Evolutionary conservation across 2,888 invertebrate species (phyloP).

Genomic region (Ceramica pisi): DNA sequence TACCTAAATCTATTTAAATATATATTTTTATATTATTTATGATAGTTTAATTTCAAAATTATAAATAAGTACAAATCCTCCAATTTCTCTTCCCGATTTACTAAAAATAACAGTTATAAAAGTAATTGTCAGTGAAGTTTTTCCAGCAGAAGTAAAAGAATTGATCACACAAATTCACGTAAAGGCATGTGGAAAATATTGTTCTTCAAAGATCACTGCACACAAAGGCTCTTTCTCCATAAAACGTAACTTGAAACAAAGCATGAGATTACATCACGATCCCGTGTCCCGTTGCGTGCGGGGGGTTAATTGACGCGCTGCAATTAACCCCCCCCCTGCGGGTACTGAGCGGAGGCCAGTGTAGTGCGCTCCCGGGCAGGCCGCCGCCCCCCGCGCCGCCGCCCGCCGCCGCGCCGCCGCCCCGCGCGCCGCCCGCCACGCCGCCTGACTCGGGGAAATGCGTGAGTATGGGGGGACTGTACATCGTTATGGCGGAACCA

Average conservation of each 20-base stretch:
- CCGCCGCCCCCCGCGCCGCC: slow-evolving; percentile 73
- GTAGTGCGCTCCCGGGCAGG: slow-evolving; percentile 83
- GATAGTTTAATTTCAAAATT: no score
- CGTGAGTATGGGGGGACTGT: slow-evolving; percentile 18
- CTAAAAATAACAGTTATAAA: no score
- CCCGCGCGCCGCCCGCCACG: slow-evolving; percentile 33
- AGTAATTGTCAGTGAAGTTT: not conserved
- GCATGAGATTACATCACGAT: slow-evolving; percentile 51
- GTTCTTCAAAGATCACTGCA: not conserved
- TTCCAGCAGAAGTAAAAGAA: not conserved
- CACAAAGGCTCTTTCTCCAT: not conserved
- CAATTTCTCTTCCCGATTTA: no score
- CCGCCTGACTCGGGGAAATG: slow-evolving; percentile 5
- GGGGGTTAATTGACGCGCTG: slow-evolving; percentile 78
- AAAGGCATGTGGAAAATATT: no score
- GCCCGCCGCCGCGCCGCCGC: slow-evolving; percentile 43
- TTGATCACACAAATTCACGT: not conserved
- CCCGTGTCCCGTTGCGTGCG: slow-evolving; percentile 27
- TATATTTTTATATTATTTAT: no score
- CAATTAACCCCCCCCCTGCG: slow-evolving; percentile 77
- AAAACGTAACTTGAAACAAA: not conserved
- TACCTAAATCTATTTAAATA: no score
- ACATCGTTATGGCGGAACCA: no score
- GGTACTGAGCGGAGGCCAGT: slow-evolving; percentile 82
- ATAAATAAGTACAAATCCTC: no score